These are phyloP conservation scores for Apaloderma vittatum DNA, from an alignment of 2,113 vertebrate genomes.

Conservation along the genomic window DNA sequence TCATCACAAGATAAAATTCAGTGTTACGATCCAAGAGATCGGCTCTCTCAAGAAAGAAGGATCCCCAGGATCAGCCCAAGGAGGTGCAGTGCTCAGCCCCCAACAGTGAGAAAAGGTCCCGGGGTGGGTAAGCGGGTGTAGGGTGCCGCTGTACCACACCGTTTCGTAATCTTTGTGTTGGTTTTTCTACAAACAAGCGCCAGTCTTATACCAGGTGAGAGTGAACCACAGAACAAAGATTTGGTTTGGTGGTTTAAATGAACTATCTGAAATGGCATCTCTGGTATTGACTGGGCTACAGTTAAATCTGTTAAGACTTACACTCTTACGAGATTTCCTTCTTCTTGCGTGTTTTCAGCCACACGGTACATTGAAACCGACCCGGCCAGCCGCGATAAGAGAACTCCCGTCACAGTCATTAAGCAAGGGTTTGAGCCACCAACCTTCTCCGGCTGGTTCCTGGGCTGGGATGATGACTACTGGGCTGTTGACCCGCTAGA, in stretches of 20 bases:
- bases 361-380: constrained; percentile 93
- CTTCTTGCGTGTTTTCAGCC: constrained; percentile 76
- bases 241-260: background rate
- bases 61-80: background rate
- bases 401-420: constrained; percentile 89
- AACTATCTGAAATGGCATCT: background rate
- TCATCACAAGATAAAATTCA: background rate
- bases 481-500: constrained; percentile 92
- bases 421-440: constrained; percentile 93
- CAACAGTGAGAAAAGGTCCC: rapidly evolving
- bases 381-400: constrained; percentile 87
- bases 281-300: rapidly evolving
- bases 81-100: rapidly evolving
- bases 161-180: rapidly evolving
- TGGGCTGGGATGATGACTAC: constrained; percentile 95
- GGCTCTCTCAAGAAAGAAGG: background rate
- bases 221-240: background rate
- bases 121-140: rapidly evolving
- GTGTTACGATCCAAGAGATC: background rate
- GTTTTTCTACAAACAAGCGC: background rate
- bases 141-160: rapidly evolving
- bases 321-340: background rate
- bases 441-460: constrained; percentile 97
- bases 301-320: no score
- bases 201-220: background rate